Evolutionary conservation across 2,797 vertebrate genomes (phyloP).

Genomic region (Acridotheres tristis): DNA sequence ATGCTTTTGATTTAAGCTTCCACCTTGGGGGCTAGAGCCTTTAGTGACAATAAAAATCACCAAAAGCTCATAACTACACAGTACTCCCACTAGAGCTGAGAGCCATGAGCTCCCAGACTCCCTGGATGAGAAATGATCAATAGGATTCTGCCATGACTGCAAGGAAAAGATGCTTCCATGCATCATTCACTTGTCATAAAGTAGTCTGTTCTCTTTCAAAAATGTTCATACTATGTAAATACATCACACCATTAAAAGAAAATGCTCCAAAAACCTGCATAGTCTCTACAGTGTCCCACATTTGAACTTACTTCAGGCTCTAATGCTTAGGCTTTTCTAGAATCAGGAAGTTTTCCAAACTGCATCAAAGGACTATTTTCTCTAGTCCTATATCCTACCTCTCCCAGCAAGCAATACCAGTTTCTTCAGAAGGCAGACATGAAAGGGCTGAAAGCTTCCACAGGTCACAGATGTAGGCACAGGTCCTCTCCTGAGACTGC

Average conservation of each 20-base stretch:
- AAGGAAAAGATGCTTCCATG: background rate
- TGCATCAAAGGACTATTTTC: background rate
- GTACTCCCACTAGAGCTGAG: background rate
- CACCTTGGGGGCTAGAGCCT: background rate
- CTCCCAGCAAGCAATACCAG: background rate
- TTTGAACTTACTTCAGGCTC: background rate
- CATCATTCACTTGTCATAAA: background rate
- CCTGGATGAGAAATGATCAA: background rate
- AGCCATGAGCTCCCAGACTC: background rate
- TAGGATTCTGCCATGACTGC: background rate
- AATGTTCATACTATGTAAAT: background rate
- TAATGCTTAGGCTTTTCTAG: background rate
- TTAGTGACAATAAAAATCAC: background rate
- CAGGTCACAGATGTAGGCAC: background rate
- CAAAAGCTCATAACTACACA: background rate
- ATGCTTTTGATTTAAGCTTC: background rate
- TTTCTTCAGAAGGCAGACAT: background rate
- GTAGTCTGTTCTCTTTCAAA: background rate
- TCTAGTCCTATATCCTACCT: background rate
- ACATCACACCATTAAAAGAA: background rate
- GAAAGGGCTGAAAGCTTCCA: background rate
- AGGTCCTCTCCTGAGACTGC: background rate
- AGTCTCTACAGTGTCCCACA: background rate
- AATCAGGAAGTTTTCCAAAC: background rate
- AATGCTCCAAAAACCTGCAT: background rate